A percentile compares a stretch with the other conserved stretches of the same genome.
Evolutionary conservation across 2,888 invertebrate species (phyloP).

Genomic region (Oasisia sp.): DNA sequence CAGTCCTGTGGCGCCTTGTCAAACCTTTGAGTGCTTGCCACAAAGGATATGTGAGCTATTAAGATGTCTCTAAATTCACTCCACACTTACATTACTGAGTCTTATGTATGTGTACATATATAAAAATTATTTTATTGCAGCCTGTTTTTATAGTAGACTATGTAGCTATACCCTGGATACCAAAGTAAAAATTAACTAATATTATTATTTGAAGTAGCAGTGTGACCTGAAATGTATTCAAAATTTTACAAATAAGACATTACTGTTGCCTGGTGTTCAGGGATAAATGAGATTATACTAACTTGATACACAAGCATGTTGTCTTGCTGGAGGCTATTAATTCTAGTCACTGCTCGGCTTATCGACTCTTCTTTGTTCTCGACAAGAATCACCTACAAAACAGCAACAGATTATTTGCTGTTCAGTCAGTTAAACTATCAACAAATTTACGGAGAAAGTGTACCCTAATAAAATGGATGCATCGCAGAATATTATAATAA

Average conservation of each 20-base stretch:
- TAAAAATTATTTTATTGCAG: no score
- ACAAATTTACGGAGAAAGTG: neutral
- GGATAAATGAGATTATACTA: conserved; percentile 21
- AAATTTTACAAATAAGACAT: neutral
- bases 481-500: neutral
- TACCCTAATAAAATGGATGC: neutral
- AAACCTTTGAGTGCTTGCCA: no score
- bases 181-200: no score
- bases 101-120: no score
- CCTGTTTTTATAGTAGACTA: no score
- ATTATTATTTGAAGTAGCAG: no score
- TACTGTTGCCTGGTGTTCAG: neutral
- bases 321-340: conserved; percentile 73
- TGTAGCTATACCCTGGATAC: no score
- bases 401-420: neutral
- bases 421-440: neutral
- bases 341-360: conserved; percentile 77
- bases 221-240: no score
- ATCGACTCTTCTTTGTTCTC: conserved; percentile 93
- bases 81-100: no score
- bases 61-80: no score
- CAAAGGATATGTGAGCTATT: no score
- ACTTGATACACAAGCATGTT: conserved; percentile 79
- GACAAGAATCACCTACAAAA: conserved; percentile 76
- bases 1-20: no score